phyloP scores from a whole-genome alignment of 2,797 vertebrate genomes.

The Lacerta bilineata region DNA sequence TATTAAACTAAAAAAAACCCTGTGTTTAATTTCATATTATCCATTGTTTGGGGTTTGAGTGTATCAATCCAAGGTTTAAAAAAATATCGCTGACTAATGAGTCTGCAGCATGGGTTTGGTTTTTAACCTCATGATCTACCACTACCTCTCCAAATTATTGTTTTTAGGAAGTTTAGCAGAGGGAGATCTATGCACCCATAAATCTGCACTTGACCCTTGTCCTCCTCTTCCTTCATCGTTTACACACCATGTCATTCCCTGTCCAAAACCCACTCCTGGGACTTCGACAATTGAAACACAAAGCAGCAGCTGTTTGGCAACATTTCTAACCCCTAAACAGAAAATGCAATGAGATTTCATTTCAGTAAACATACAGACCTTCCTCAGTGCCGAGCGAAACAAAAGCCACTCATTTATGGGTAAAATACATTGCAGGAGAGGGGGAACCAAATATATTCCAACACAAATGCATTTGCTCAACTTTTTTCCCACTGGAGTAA shows the following conservation, averaged over 20 bases:
- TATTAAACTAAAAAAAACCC: not conserved
- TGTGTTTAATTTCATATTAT: rapidly evolving
- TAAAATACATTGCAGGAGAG: not conserved
- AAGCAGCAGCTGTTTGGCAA: slow-evolving; percentile 82
- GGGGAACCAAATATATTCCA: not conserved
- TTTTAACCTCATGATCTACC: slow-evolving; percentile 30
- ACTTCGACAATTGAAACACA: slow-evolving; percentile 75
- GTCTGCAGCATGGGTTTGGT: slow-evolving; percentile 43
- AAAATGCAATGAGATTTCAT: slow-evolving; percentile 74
- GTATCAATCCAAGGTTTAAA: slow-evolving; percentile 57
- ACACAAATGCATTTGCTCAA: slow-evolving; percentile 29
- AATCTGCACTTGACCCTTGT: slow-evolving; percentile 54
- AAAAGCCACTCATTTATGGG: slow-evolving; percentile 65
- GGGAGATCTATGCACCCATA: slow-evolving; percentile 47
- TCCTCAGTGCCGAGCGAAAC: slow-evolving; percentile 57
- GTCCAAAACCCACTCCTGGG: slow-evolving; percentile 72
- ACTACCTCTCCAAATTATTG: slow-evolving; percentile 64
- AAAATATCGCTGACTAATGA: slow-evolving; percentile 20
- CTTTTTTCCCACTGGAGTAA: slow-evolving; percentile 46
- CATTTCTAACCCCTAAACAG: slow-evolving; percentile 74
- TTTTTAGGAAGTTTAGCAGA: slow-evolving; percentile 73
- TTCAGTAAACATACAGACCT: slow-evolving; percentile 71
- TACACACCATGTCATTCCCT: slow-evolving; percentile 57
- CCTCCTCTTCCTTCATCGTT: slow-evolving; percentile 58
- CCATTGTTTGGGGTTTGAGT: slow-evolving; percentile 31